These are phyloP conservation scores for Clarias pachynema DNA, from an alignment of 2,797 vertebrate species.

Conservation along the genomic window DNA sequence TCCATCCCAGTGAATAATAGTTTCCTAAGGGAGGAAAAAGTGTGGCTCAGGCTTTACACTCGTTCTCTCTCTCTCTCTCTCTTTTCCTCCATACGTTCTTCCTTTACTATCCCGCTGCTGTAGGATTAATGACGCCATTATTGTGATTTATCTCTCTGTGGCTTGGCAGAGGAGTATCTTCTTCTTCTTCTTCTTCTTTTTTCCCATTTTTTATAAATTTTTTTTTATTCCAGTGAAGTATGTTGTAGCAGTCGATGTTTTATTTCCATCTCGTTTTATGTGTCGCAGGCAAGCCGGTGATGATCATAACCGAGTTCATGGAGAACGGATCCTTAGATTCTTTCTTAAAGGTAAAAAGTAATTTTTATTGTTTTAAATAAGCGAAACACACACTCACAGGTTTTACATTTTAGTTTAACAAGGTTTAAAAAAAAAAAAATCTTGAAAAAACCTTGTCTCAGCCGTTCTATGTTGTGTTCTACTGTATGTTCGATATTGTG, in stretches of 20 bases:
- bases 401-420: too few relatives aligned
- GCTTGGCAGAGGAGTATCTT: slow-evolving; percentile 45
- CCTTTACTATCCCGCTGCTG: slow-evolving; percentile 48
- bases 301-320: slow-evolving; percentile 84
- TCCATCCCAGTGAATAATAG: background rate
- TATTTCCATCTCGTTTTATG: slow-evolving; percentile 39
- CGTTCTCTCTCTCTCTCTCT: background rate
- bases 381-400: too few relatives aligned
- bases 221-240: background rate
- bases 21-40: background rate
- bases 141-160: slow-evolving; percentile 55
- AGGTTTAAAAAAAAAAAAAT: too few relatives aligned
- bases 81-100: slow-evolving; percentile 43
- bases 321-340: slow-evolving; percentile 81
- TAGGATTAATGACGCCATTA: slow-evolving; percentile 61
- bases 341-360: slow-evolving; percentile 78
- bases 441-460: too few relatives aligned
- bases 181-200: slow-evolving; percentile 16
- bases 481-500: too few relatives aligned
- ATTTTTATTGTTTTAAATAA: background rate
- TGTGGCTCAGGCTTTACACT: background rate
- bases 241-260: slow-evolving; percentile 13
- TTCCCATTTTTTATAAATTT: background rate
- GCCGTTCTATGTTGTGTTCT: too few relatives aligned
- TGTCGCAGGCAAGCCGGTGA: slow-evolving; percentile 78